Base-by-base conservation (phyloP, 2,888 invertebrate genomes). In the Camptogramma bilineatum region DNA sequence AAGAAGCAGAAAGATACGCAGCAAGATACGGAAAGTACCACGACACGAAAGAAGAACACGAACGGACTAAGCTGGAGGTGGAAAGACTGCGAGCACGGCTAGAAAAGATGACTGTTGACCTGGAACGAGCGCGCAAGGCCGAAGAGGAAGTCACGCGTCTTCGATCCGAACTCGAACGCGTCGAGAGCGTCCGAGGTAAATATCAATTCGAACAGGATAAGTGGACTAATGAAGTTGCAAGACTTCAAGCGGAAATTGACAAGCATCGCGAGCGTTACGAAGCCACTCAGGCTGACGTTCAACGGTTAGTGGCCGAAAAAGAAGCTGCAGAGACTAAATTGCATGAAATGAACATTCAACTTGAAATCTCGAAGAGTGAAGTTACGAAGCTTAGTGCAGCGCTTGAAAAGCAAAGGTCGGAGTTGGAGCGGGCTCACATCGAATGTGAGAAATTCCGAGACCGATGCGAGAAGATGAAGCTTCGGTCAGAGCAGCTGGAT, bases 361-460 rank as follows among this genome's bases (percentile, higher is more conserved):
- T 97, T 70, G 97, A 97, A 80, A 86, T 97, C 54, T 96, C 96
- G 46, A 96, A 96, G 80, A 95, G 95, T 56, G 97, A 97, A 85
- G 95, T 96, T 16, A 94, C 95, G 34, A 97, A 97, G 86, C 91
- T 96, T 18, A 94, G 95, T 71, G 94, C 95, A 46, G 94, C 94
- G 46, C 96, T 97, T 84, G 97, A 97, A 75, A 96, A 97, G 81
- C 96, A 97, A 83, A 94, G 97, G 46, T 92, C 94, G 70, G 97
- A 97, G 78, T 93, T 97, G 77, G 98, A 97, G 85, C 94, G 97
- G 51, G 96, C 97, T 73, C 96, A 97, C 80, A 97, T 98, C 83
- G 98, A 98, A 89, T 96, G 97, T 76, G 98, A 98, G 83, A 98
- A 98, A 91, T 95, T 97, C 69, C 94, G 97, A 75, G 98, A 98